Conservation (phyloP, 2,888 invertebrate genomes). For the Trissolcus japonicus region DNA sequence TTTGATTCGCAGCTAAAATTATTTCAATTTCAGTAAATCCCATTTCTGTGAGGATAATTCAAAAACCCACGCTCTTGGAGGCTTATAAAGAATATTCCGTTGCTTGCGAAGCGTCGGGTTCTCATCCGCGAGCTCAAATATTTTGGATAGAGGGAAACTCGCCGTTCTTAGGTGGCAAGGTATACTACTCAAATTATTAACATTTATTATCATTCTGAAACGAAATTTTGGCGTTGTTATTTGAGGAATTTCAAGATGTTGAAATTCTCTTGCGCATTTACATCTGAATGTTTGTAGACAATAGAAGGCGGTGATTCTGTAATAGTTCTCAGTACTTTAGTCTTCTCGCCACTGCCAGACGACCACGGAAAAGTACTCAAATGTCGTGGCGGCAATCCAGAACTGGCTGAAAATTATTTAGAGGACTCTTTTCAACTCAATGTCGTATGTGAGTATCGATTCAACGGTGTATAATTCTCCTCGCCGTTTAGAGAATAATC, state of each 20-base stretch:
- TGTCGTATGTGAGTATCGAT: constrained; percentile 89
- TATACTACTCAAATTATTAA: constrained; percentile 66
- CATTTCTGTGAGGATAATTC: constrained; percentile 84
- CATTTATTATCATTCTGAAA: neutral
- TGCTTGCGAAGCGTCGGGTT: constrained; percentile 89
- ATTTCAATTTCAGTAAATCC: constrained; percentile 83
- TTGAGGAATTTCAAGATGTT: neutral
- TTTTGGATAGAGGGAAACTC: constrained; percentile 90
- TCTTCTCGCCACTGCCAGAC: constrained; percentile 88
- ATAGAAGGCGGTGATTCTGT: constrained; percentile 78
- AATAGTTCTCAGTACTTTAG: constrained; percentile 85
- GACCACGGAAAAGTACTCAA: constrained; percentile 90
- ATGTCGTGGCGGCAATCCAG: constrained; percentile 91
- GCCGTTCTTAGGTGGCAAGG: constrained; percentile 86
- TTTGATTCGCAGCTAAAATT: neutral
- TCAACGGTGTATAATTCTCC: constrained; percentile 24
- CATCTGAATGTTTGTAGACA: constrained; percentile 50
- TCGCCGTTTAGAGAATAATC: neutral
- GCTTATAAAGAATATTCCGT: constrained; percentile 88
- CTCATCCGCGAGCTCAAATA: constrained; percentile 89
- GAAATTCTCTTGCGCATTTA: neutral
- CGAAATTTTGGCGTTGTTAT: neutral
- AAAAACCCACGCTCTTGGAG: constrained; percentile 86
- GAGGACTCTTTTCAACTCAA: constrained; percentile 90
- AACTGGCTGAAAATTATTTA: constrained; percentile 84